Evolutionary conservation across 2,797 vertebrate genomes (phyloP), one percentile per base, ranked within the genome.

Genomic region (Champsocephalus gunnari): DNA sequence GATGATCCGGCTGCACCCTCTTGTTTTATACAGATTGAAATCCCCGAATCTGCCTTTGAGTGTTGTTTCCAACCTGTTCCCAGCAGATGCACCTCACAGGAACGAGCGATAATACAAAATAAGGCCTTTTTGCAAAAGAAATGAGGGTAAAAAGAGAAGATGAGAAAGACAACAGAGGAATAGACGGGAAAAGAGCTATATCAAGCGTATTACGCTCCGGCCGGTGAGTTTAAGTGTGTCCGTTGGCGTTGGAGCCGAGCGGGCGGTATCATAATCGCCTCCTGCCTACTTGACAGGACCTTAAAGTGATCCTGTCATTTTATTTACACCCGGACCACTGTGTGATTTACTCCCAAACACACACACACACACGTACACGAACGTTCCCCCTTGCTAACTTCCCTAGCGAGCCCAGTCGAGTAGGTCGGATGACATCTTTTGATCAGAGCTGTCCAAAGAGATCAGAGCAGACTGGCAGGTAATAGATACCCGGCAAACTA

Each of bases 231-330:
- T 96, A 96, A 96, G 94, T 94, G 93, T 96, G 95, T 95, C 94
- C 93, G 94, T 89, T 93, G 89, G 89, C 81, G 86, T 92, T 91
- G 91, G 96, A 96, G 96, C 96, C 96, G 95, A 96, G 96, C 96
- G 90, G 94, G 95, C 95, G 97, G 98, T 99, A 98, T 98, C 97
- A 99, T 99, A 99, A 99, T 99, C 97, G 96, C 96, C 95, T 97
- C 94, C 94, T 92, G 94, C 95, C 88, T 96, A 98, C 97, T 96
- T 99, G 98, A 99, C 97, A 96, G 97, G 96, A 97, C 96, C 96
- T 96, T 96, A 97, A 99, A 99, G 96, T 96, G 97, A 99, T 99
- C 97, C 97, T 99, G 98, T 99, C 97, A 96, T 98, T 98, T 99
- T 99, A 98, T 99, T 99, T 99, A 97, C 96, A 96, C 96, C 95